These are phyloP conservation scores for Pocota personata DNA, from an alignment of 2,888 invertebrate species.

Conservation along the genomic window DNA sequence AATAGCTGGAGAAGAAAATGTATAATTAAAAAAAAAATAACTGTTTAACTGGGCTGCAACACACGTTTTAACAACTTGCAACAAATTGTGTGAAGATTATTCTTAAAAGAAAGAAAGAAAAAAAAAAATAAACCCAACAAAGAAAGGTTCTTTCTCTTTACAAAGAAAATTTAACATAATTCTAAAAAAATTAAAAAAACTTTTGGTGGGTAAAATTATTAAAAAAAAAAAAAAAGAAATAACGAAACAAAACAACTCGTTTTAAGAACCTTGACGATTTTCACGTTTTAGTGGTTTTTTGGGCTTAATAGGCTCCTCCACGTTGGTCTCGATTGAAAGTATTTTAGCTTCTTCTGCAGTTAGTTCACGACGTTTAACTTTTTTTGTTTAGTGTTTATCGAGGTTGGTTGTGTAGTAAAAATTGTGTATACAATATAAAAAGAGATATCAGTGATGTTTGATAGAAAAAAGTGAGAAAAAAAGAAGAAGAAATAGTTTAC, in stretches of 20 bases:
- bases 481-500: constrained; percentile 26
- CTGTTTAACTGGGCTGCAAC: background rate
- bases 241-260: background rate
- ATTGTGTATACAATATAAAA: constrained; percentile 30
- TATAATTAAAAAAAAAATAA: background rate
- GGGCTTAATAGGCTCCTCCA: constrained; percentile 87
- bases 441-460: constrained; percentile 51
- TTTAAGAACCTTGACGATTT: constrained; percentile 85
- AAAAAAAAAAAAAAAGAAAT: background rate
- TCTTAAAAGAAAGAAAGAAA: background rate
- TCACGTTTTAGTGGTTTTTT: constrained; percentile 85
- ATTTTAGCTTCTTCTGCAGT: constrained; percentile 85
- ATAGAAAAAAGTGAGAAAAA: constrained; percentile 30
- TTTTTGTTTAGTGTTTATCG: constrained; percentile 13
- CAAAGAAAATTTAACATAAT: background rate
- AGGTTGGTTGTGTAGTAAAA: background rate
- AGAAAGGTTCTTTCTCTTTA: background rate
- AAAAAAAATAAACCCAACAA: background rate
- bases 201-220: background rate
- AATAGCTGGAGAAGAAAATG: background rate
- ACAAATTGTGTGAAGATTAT: background rate
- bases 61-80: background rate
- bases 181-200: background rate
- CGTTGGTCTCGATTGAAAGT: constrained; percentile 84
- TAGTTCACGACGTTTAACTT: constrained; percentile 86